Evolutionary conservation across 2,113 vertebrate species (phyloP).

Genomic region (Microtus richardsoni): DNA sequence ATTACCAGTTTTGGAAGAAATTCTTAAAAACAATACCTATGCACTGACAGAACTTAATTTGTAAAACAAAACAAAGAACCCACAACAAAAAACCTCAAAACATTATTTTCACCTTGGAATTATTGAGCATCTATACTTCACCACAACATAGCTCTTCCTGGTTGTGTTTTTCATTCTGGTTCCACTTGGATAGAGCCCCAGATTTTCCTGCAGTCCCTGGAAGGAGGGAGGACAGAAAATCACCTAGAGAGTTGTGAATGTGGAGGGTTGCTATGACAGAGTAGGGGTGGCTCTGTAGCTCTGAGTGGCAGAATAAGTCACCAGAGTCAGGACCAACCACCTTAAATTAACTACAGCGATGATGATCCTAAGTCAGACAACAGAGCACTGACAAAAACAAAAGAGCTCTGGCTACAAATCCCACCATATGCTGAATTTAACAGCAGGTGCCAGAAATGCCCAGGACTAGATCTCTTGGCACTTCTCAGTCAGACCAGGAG

Average conservation of each 20-base stretch:
- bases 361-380: neutral
- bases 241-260: neutral
- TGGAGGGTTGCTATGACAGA: neutral
- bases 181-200: neutral
- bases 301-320: neutral
- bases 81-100: too few species aligned
- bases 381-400: neutral
- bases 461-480: neutral
- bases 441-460: neutral
- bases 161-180: neutral
- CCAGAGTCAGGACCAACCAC: neutral
- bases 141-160: neutral
- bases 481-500: neutral
- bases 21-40: conserved; percentile 31
- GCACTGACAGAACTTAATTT: neutral
- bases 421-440: neutral
- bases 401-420: neutral
- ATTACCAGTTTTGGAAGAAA: neutral
- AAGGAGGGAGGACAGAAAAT: neutral
- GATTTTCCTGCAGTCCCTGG: neutral
- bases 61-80: too few species aligned
- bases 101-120: too few species aligned
- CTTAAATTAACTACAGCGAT: neutral
- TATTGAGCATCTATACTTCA: conserved; percentile 24
- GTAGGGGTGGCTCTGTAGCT: neutral